phyloP scores from a whole-genome alignment of 2,888 invertebrate species.

The Hesperia comma region DNA sequence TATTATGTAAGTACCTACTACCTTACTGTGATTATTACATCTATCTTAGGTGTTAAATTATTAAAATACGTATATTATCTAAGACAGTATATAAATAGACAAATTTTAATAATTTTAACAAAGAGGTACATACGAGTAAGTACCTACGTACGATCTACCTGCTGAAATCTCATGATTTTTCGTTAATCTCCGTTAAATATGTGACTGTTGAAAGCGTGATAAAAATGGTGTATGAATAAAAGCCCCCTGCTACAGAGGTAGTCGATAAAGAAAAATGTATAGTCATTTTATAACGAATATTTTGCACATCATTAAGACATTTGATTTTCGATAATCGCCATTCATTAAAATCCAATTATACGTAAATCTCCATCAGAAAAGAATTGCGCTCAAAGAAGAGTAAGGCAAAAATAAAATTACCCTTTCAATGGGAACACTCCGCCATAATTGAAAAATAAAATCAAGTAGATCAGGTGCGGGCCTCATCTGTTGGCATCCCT shows the following conservation, averaged over 20 bases:
- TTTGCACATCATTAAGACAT: background rate
- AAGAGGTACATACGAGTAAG: too few species aligned
- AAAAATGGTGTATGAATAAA: too few species aligned
- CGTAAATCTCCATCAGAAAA: conserved; percentile 16
- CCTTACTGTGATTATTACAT: too few species aligned
- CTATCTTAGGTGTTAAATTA: conserved; percentile 15
- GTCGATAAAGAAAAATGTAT: too few species aligned
- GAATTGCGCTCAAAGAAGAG: conserved; percentile 26
- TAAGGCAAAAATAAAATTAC: conserved; percentile 42
- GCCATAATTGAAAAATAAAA: conserved; percentile 75
- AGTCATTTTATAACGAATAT: too few species aligned
- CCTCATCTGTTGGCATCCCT: conserved; percentile 67
- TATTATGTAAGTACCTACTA: too few species aligned
- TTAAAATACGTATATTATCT: background rate
- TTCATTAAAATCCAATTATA: conserved; percentile 17
- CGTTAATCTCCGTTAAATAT: too few species aligned
- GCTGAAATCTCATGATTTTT: background rate
- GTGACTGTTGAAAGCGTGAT: too few species aligned
- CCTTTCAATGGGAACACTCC: conserved; percentile 44
- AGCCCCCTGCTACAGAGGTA: too few species aligned
- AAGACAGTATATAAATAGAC: too few species aligned
- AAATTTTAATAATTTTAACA: too few species aligned
- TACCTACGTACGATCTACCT: background rate
- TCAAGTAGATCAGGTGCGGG: conserved; percentile 76
- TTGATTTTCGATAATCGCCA: conserved; percentile 4